Evolutionary conservation across 2,797 vertebrate genomes (phyloP).

Genomic region (Trachurus trachurus): DNA sequence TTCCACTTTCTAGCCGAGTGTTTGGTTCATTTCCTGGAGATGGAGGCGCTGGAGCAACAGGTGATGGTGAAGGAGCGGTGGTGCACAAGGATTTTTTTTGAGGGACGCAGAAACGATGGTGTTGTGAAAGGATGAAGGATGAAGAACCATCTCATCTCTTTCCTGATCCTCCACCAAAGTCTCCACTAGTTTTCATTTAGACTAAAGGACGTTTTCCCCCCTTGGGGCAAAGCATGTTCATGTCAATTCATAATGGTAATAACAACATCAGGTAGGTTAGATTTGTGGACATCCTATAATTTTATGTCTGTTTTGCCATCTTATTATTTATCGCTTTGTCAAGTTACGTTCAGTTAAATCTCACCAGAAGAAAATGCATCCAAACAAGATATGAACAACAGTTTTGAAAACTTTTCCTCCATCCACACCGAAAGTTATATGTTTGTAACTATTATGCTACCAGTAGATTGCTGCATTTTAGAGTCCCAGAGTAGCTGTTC

Average conservation of each 20-base stretch:
- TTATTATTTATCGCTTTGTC: too few species aligned
- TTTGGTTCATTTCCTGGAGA: conserved; percentile 12
- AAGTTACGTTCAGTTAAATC: too few species aligned
- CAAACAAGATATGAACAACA: too few species aligned
- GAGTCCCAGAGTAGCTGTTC: too few species aligned
- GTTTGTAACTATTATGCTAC: too few species aligned
- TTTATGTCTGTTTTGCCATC: too few species aligned
- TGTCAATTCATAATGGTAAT: background rate
- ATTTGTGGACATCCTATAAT: background rate
- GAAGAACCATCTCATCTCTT: conserved; percentile 13
- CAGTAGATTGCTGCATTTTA: too few species aligned
- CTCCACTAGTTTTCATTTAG: conserved; percentile 13
- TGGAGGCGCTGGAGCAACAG: conserved; percentile 21
- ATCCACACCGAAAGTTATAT: too few species aligned
- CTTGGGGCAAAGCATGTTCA: background rate
- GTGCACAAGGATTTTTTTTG: background rate
- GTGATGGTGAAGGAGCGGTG: background rate
- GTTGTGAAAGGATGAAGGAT: conserved; percentile 7
- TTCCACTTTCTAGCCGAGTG: conserved; percentile 13
- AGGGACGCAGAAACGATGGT: background rate
- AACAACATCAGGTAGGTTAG: background rate
- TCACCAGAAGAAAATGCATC: too few species aligned
- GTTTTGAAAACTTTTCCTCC: too few species aligned
- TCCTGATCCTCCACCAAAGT: background rate
- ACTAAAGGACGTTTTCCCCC: too few species aligned